These are phyloP conservation scores for Ailurus styani DNA, from an alignment of 2,113 vertebrate species.

Conservation along the genomic window DNA sequence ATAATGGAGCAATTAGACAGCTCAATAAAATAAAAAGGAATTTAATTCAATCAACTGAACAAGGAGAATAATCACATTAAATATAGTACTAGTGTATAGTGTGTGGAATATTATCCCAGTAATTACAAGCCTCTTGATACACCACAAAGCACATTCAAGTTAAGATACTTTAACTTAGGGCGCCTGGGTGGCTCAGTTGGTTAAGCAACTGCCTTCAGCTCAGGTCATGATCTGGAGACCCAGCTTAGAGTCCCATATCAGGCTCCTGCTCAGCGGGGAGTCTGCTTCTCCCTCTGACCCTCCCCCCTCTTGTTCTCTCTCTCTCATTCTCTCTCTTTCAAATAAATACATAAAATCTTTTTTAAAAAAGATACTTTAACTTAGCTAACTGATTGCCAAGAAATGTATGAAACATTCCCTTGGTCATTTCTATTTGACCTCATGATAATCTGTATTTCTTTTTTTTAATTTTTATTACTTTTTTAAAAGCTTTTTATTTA, in stretches of 20 bases:
- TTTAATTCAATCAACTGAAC: conserved; percentile 22
- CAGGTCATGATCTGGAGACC: too few species aligned
- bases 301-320: too few species aligned
- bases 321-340: too few species aligned
- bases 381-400: neutral
- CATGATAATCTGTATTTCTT: neutral
- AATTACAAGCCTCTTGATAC: neutral
- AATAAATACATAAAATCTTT: too few species aligned
- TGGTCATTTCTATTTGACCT: neutral
- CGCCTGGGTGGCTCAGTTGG: too few species aligned
- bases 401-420: neutral
- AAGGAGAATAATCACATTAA: neutral
- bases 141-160: neutral
- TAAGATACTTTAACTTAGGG: neutral
- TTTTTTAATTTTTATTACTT: too few species aligned
- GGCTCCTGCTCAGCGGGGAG: too few species aligned
- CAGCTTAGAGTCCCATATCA: too few species aligned
- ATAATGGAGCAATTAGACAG: conserved; percentile 30
- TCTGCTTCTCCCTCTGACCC: too few species aligned
- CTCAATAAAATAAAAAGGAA: conserved; percentile 15
- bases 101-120: neutral
- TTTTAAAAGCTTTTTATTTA: too few species aligned
- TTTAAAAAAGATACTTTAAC: neutral
- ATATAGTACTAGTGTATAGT: neutral
- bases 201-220: too few species aligned